Conservation (phyloP, 1,140 invertebrate species). For the Solenopsis fugax region DNA sequence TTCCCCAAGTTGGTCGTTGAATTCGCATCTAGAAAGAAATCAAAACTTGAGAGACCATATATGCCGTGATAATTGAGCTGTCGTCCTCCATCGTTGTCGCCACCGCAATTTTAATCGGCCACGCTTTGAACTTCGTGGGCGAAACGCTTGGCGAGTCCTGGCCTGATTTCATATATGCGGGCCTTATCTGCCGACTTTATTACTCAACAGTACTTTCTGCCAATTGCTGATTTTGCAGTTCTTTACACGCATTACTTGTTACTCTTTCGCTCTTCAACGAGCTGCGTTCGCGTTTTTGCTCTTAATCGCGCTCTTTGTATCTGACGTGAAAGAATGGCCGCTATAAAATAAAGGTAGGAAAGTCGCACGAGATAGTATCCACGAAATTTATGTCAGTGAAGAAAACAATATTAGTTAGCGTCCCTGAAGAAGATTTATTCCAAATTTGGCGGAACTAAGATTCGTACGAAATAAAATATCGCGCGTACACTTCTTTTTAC, state of each 20-base stretch:
- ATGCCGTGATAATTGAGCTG: constrained; percentile 80
- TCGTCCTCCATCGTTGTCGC: constrained; percentile 67
- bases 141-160: constrained; percentile 45
- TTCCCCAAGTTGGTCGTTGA: constrained; percentile 8
- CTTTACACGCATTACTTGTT: constrained; percentile 21
- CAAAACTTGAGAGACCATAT: constrained; percentile 23
- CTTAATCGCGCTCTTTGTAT: constrained; percentile 66
- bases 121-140: constrained; percentile 58
- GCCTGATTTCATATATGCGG: constrained; percentile 6
- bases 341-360: neutral
- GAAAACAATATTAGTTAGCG: neutral
- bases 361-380: neutral
- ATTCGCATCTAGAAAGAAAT: neutral
- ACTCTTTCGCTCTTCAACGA: neutral
- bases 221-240: neutral
- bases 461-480: neutral
- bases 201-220: constrained; percentile 1
- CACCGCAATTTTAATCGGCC: constrained; percentile 78
- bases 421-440: too few species aligned
- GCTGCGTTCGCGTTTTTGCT: constrained; percentile 44
- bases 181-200: constrained; percentile 42
- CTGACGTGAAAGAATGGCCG: constrained; percentile 20
- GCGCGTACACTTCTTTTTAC: too few species aligned
- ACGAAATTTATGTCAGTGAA: neutral
- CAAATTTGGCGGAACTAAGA: neutral